A percentile compares a stretch with the other conserved stretches of the same genome.
phyloP scores from a whole-genome alignment of 2,113 vertebrate genomes.

The Chlorodrepanis virens region DNA sequence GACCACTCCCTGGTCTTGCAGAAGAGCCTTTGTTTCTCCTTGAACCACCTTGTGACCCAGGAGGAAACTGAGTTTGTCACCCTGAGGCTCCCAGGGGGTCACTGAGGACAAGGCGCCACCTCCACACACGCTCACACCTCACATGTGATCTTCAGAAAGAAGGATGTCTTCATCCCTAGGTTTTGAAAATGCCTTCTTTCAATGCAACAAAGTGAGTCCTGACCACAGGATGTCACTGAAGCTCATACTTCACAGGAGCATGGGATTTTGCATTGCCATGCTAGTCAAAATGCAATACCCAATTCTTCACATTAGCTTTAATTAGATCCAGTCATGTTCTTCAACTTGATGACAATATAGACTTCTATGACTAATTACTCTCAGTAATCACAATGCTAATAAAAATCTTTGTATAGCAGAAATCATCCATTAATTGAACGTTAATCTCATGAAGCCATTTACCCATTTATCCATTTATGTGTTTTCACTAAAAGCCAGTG shows the following conservation, averaged over 20 bases:
- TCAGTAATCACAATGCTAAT: conserved; percentile 43
- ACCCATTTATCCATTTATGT: conserved; percentile 20
- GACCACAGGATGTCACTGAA: conserved; percentile 70
- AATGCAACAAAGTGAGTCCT: conserved; percentile 19
- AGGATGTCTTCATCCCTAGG: not conserved
- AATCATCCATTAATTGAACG: conserved; percentile 39
- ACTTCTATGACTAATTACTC: conserved; percentile 37
- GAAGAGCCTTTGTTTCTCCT: not conserved
- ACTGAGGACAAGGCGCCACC: not conserved
- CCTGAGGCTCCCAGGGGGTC: not conserved
- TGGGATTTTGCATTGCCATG: conserved; percentile 28
- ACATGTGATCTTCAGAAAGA: not conserved
- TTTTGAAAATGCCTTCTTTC: not conserved
- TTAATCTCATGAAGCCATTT: conserved; percentile 32
- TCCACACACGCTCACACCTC: rapidly evolving
- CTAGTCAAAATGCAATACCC: not conserved
- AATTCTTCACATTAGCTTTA: not conserved
- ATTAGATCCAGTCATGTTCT: conserved; percentile 42
- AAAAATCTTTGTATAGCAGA: conserved; percentile 46
- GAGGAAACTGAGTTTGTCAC: not conserved
- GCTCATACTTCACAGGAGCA: conserved; percentile 40
- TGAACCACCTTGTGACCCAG: not conserved
- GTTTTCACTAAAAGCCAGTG: not conserved
- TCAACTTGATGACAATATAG: conserved; percentile 4
- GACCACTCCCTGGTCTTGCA: not conserved